A percentile compares a stretch with the other conserved stretches of the same genome.
Conservation (phyloP, 2,113 vertebrate species). For the Cheirogaleus medius region DNA sequence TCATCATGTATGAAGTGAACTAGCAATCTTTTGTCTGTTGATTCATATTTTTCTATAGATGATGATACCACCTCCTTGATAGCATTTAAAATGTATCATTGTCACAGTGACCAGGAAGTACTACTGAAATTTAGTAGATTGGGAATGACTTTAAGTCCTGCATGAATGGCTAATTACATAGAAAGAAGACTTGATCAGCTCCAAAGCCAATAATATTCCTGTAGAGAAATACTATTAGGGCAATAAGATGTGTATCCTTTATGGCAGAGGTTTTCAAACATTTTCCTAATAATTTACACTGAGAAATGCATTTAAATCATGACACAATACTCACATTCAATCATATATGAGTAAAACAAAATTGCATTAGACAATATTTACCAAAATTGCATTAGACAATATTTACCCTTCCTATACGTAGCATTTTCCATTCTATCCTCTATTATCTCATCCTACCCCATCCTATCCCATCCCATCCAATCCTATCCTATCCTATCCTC, state of each 20-base stretch:
- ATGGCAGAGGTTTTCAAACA: background rate
- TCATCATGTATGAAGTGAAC: background rate
- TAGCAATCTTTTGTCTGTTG: background rate
- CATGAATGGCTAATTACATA: background rate
- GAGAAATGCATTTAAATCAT: conserved; percentile 25
- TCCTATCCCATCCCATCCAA: background rate
- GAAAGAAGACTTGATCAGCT: background rate
- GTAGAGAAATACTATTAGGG: background rate
- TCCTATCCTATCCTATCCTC: background rate
- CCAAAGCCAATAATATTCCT: background rate
- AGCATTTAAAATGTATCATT: conserved; percentile 23
- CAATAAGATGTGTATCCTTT: background rate
- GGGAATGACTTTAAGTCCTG: background rate
- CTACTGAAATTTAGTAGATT: background rate
- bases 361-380: background rate
- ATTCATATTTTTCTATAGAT: conserved; percentile 20
- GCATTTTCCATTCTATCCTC: background rate
- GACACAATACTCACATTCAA: background rate
- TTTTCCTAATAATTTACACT: background rate
- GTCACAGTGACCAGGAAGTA: background rate
- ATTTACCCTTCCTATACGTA: background rate
- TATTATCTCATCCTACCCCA: background rate
- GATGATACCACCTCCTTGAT: background rate
- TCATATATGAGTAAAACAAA: background rate
- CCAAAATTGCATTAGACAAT: background rate